Conservation (phyloP, 2,888 invertebrate species). For the Meganola albula region DNA sequence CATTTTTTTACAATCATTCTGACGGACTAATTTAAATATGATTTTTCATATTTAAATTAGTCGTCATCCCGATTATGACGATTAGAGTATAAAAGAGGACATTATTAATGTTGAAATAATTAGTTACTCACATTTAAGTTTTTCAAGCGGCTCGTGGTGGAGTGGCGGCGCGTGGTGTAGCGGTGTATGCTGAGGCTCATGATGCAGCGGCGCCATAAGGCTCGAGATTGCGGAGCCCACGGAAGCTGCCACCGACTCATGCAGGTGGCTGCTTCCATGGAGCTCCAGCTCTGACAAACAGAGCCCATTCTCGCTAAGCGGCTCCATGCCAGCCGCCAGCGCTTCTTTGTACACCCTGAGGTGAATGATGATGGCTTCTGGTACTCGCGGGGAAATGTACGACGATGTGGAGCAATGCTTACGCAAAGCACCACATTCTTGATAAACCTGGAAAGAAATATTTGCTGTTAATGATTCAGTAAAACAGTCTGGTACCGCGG, state of each 20-base stretch:
- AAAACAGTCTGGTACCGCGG: too few relatives aligned
- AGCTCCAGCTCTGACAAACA: conserved; percentile 85
- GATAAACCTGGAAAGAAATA: conserved; percentile 20
- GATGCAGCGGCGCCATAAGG: conserved; percentile 76
- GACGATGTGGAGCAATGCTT: conserved; percentile 26
- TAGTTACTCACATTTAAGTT: conserved; percentile 84
- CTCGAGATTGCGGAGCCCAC: conserved; percentile 76
- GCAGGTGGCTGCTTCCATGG: conserved; percentile 69
- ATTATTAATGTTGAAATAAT: conserved; percentile 1
- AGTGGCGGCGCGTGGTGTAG: conserved; percentile 78
- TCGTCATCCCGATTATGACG: too few relatives aligned
- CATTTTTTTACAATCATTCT: not conserved
- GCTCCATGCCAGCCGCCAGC: conserved; percentile 83
- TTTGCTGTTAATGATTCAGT: not conserved
- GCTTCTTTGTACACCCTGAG: conserved; percentile 78
- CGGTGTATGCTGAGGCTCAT: conserved; percentile 77
- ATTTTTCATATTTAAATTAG: too few relatives aligned
- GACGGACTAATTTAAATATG: too few relatives aligned
- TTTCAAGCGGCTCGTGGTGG: conserved; percentile 85
- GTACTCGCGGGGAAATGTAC: conserved; percentile 32
- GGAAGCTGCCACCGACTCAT: conserved; percentile 72
- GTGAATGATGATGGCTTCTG: conserved; percentile 68
- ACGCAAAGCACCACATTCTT: conserved; percentile 27
- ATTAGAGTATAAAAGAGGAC: not conserved
- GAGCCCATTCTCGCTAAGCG: conserved; percentile 82